These are phyloP conservation scores for Catharus minimus DNA, from an alignment of 2,113 vertebrate species.

Conservation along the genomic window DNA sequence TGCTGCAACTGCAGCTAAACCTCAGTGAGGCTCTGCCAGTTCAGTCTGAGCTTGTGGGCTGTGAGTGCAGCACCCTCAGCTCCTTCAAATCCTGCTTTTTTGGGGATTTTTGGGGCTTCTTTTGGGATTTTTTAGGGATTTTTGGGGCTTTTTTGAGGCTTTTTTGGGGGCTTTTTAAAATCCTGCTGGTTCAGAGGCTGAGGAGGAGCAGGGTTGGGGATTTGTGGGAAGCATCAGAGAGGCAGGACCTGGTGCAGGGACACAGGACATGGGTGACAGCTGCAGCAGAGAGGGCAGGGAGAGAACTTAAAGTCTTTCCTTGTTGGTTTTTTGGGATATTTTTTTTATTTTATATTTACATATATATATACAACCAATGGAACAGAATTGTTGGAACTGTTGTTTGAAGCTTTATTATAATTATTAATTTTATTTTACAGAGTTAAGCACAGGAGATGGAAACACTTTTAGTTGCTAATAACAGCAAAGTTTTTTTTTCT, in stretches of 20 bases:
- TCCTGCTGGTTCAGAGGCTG: background rate
- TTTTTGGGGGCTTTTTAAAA: background rate
- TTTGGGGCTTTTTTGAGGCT: too few species aligned
- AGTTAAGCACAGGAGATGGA: too few species aligned
- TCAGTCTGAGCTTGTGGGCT: background rate
- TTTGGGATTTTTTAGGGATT: too few species aligned
- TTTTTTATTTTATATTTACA: too few species aligned
- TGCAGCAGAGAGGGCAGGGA: background rate
- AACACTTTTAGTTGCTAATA: too few species aligned
- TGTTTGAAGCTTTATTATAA: too few species aligned
- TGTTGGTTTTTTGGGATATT: too few species aligned
- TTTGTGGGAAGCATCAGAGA: background rate
- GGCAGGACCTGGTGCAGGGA: rapidly evolving
- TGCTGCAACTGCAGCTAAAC: background rate
- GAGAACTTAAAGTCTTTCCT: background rate
- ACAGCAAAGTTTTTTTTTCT: too few species aligned
- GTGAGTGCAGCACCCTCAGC: background rate
- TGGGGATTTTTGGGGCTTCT: too few species aligned
- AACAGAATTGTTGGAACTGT: too few species aligned
- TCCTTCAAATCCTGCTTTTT: rapidly evolving
- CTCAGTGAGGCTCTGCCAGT: background rate
- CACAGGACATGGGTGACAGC: rapidly evolving
- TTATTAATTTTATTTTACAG: too few species aligned
- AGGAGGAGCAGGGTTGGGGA: background rate
- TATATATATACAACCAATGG: too few species aligned